Evolutionary conservation across 1,140 invertebrate genomes (phyloP), one percentile per base, ranked within the genome.

Genomic region (Eupeodes corollae): DNA sequence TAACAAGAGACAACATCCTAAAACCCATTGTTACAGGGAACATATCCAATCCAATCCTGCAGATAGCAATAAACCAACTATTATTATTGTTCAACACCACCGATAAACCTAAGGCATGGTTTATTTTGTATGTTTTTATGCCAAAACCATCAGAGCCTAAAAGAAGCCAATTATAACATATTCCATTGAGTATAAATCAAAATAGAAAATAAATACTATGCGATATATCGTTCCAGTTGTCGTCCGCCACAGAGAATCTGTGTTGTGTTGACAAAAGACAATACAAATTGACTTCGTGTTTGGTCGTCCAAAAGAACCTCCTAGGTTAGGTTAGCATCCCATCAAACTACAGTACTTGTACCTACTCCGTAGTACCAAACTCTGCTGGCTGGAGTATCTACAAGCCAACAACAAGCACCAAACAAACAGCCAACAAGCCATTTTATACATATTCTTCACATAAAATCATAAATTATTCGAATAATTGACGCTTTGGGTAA

Each of bases 281-380:
- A 63, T 60, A 63, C 60, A 63, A 63, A 63, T 63, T 63, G 60
- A 63, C 60, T 63, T 63, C 58, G 61, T 63, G 60, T 63, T 60
- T 63, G 60, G 58, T 60, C 61, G 58, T 60, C 61, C 60, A 63
- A 63, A 63, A 63, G 60, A 60, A 60, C 56, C 60, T 56, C 55
- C 58, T 61, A 59, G 48, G 52, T 55, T 46, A 38, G 19, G 38
- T 43, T 41, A 48, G 44, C 39, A 35, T 39, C 34, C 14, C 16
- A 42, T 46, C 21, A 43, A 10, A 41, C 16, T 49, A 32, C 11
- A 34, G 30, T 15, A 34, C 44, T 44, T 40, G 43, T 46, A 34
- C 9, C 33, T 34, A 9, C 9, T 10, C 9, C 33, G 33, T 10
- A 34, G 9, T 34, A n/a, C 35, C 3, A 37, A 15, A 41, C 19